Percentiles rank a stretch among this genome's conserved stretches.
These are phyloP conservation scores for Hetaerina americana DNA, from an alignment of 1,140 invertebrate genomes.

Conservation along the genomic window DNA sequence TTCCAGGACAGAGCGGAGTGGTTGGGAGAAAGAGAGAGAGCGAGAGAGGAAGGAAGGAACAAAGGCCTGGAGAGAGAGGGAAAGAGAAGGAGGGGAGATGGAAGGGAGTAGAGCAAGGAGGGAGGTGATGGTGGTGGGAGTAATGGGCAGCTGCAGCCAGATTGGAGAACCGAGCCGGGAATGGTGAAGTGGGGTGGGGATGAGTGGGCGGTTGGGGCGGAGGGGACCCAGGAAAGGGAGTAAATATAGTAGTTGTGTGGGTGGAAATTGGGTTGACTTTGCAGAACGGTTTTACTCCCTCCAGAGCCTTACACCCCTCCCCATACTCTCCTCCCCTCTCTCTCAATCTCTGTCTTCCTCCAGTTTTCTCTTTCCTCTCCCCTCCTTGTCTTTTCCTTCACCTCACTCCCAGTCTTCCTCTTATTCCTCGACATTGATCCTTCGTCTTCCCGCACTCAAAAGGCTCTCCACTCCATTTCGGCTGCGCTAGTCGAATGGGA, in stretches of 20 bases:
- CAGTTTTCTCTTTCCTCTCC: no score
- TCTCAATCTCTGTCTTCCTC: no score
- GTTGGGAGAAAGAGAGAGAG: not conserved
- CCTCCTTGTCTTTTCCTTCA: no score
- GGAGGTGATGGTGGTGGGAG: not conserved
- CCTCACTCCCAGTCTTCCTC: no score
- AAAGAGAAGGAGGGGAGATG: not conserved
- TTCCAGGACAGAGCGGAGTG: not conserved
- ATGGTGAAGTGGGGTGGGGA: conserved; percentile 13
- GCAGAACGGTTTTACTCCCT: not conserved
- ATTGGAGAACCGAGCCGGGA: conserved; percentile 5
- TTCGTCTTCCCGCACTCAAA: no score
- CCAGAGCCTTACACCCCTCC: not conserved
- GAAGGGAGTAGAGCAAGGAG: not conserved
- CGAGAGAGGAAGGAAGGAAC: not conserved
- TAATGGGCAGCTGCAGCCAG: not conserved
- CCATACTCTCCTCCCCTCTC: no score
- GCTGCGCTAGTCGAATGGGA: no score
- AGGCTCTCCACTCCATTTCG: no score
- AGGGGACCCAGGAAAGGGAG: conserved; percentile 3
- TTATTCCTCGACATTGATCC: no score
- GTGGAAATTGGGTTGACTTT: not conserved
- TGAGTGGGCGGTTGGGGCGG: no score
- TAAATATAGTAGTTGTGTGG: not conserved
- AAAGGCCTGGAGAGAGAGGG: not conserved